Percentiles rank a stretch among this genome's conserved stretches.
phyloP scores from a whole-genome alignment of 1,140 invertebrate species.

The Bradysia coprophila region DNA sequence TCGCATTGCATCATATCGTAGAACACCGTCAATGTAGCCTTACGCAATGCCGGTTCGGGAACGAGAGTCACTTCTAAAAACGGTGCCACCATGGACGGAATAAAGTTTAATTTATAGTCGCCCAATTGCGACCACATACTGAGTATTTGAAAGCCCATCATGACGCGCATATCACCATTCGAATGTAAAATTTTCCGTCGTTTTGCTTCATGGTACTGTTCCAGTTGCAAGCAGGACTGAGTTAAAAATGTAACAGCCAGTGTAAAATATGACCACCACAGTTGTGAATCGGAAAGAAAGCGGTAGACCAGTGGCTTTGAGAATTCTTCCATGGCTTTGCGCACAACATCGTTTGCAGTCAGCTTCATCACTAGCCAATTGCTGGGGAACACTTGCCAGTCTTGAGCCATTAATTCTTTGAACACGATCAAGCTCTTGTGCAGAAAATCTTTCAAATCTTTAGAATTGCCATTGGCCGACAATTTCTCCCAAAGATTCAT shows the following conservation, averaged over 20 bases:
- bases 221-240: slow-evolving; percentile 69
- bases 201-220: slow-evolving; percentile 65
- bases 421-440: slow-evolving; percentile 78
- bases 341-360: slow-evolving; percentile 73
- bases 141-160: slow-evolving; percentile 85
- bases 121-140: slow-evolving; percentile 87
- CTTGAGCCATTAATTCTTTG: slow-evolving; percentile 39
- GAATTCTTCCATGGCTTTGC: slow-evolving; percentile 71
- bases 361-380: slow-evolving; percentile 92
- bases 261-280: slow-evolving; percentile 84
- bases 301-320: slow-evolving; percentile 69
- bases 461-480: slow-evolving; percentile 36
- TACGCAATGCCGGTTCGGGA: slow-evolving; percentile 68
- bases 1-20: slow-evolving; percentile 97
- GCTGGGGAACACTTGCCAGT: slow-evolving; percentile 52
- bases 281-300: slow-evolving; percentile 54
- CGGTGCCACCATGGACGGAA: slow-evolving; percentile 84
- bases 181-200: slow-evolving; percentile 57
- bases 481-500: slow-evolving; percentile 72
- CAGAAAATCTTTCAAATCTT: slow-evolving; percentile 75
- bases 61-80: slow-evolving; percentile 88
- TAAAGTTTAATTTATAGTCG: slow-evolving; percentile 59
- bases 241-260: slow-evolving; percentile 75
- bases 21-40: slow-evolving; percentile 84
- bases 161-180: slow-evolving; percentile 79